These are phyloP conservation scores for Arbacia lixula DNA, from an alignment of 53 echinoderm and acorn worm species.

Conservation along the genomic window DNA sequence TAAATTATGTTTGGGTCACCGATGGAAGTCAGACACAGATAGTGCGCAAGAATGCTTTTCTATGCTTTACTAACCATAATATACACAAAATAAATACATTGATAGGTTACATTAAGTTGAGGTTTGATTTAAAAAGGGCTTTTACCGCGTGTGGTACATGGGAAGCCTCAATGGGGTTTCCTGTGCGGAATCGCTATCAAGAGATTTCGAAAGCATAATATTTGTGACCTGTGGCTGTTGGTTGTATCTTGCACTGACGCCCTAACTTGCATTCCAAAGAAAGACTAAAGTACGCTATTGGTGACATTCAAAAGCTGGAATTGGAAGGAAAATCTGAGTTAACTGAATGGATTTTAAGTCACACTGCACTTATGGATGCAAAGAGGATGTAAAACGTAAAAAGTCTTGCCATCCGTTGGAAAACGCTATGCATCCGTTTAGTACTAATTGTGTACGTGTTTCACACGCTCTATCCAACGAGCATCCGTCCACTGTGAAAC, in stretches of 20 bases:
- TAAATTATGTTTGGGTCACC: neutral
- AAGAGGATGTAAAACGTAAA: no score
- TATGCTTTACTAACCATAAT: neutral
- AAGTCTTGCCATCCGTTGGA: no score
- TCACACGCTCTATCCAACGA: no score
- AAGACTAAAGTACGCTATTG: no score
- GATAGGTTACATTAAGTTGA: neutral
- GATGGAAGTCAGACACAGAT: neutral
- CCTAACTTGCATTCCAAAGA: no score
- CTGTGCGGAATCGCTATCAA: slow-evolving; percentile 99
- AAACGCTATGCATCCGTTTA: no score
- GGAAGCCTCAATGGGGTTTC: slow-evolving; percentile 48
- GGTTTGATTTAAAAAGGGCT: slow-evolving; percentile 75
- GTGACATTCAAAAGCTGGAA: no score
- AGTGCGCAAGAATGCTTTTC: neutral
- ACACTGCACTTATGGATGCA: no score
- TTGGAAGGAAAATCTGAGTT: no score
- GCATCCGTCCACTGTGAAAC: no score
- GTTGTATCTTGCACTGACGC: slow-evolving; percentile 95
- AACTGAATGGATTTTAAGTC: no score
- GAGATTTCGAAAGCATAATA: slow-evolving; percentile 99
- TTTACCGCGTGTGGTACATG: slow-evolving; percentile 81
- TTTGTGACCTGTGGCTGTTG: slow-evolving; percentile 92
- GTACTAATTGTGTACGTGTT: no score
- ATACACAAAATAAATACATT: neutral